Base-by-base conservation (phyloP, 2,888 invertebrate genomes). In the Pyrrhia umbra region DNA sequence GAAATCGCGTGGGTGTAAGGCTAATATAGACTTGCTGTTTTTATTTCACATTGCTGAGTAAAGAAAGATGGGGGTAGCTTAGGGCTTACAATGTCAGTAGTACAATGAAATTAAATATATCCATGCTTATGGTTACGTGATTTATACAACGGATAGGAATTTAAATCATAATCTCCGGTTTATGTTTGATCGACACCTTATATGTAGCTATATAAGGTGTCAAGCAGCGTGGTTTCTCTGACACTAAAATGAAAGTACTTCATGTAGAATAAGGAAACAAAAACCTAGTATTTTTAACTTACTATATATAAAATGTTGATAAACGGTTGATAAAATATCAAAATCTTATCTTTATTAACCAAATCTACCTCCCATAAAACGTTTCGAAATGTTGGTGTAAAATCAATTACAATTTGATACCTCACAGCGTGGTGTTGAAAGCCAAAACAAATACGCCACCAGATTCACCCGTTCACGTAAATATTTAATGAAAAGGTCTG, bases 401-500 rank as follows among this genome's bases (percentile, higher is more conserved):
- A 47, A 57, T 58, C 13, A 64, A 42, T 5, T 40, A 34, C 30
- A 56, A 42, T 43, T 64, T 64, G 37, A 51, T 40, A 27, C 45
- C 45, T 27, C 40, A 27, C 18, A 16, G 69, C 25, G 8, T 10
- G 27, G 27, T 40, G 34, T 51, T 27, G 23, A 68, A 55, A 63
- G 6, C 49, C 56, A 47, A 55, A 62, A 18, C 39, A 50, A 61
- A 62, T 62, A 37, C 45, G 39, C 16, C 18, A 46, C 63, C 63
- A 47, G 51, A 56, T 69, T 64, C 21, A 21, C 51, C 57, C 50
- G 34, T 49, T 49, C 27, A 47, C 39, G 47, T 70, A 21, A 70
- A 69, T 70, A 54, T 54, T 57, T 70, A 43, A 69, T 65, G 58
- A 46, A 40, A n/a, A 49, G 39, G 27, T 8, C 37, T 43, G 18